Evolutionary conservation across 2,797 vertebrate species (phyloP).

Genomic region (Poeciliopsis infans): DNA sequence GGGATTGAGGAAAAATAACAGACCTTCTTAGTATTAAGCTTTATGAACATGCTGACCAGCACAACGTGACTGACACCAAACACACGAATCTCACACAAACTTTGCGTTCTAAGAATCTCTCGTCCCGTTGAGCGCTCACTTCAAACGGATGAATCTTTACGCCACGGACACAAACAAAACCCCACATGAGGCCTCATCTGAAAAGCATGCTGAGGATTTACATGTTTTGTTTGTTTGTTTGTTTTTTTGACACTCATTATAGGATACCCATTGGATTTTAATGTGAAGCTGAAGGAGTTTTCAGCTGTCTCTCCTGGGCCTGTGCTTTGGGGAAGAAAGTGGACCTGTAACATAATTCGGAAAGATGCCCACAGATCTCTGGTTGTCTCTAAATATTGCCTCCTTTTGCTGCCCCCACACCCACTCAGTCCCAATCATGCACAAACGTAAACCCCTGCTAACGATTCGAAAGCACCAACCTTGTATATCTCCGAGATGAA

Average conservation of each 20-base stretch:
- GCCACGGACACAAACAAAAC: conserved; percentile 47
- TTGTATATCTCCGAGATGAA: conserved; percentile 23
- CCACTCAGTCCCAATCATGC: neutral
- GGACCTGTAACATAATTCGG: conserved; percentile 36
- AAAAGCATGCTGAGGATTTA: conserved; percentile 52
- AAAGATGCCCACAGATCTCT: conserved; percentile 23
- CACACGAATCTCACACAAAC: conserved; percentile 21
- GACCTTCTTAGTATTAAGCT: conserved; percentile 40
- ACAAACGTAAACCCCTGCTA: conserved; percentile 26
- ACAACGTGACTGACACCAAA: conserved; percentile 43
- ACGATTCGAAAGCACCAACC: conserved; percentile 22
- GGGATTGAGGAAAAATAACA: conserved; percentile 22
- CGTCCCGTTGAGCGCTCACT: conserved; percentile 36
- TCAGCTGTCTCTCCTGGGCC: conserved; percentile 26
- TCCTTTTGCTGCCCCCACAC: conserved; percentile 8
- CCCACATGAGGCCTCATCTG: conserved; percentile 27
- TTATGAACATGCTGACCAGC: conserved; percentile 43
- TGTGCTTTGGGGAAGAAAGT: conserved; percentile 39
- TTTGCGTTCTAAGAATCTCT: conserved; percentile 32
- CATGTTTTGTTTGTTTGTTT: conserved; percentile 4
- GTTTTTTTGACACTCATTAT: conserved; percentile 25
- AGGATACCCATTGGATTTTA: conserved; percentile 54
- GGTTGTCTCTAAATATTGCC: conserved; percentile 35
- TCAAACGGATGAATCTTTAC: conserved; percentile 52
- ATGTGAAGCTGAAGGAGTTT: conserved; percentile 55